Percentiles rank a stretch among this genome's conserved stretches.
phyloP scores from a whole-genome alignment of 2,113 vertebrate genomes.

The Tragelaphus imberbis region DNA sequence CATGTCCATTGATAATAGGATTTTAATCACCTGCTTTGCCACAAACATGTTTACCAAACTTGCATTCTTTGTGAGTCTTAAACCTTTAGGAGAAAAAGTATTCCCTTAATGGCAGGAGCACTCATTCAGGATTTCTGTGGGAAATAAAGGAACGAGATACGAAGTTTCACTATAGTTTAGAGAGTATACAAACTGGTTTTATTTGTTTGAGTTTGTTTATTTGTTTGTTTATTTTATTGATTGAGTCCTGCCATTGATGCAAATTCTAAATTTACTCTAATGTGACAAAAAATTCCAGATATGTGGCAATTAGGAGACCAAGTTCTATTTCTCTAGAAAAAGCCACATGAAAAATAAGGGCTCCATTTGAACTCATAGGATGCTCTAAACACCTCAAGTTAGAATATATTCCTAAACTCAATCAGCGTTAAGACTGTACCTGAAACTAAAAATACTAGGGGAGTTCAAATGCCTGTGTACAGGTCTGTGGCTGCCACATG shows the following conservation, averaged over 20 bases:
- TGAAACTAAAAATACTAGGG: neutral
- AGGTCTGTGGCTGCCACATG: neutral
- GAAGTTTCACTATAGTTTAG: neutral
- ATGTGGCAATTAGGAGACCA: constrained; percentile 37
- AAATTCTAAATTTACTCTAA: constrained; percentile 54
- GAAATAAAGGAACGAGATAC: neutral
- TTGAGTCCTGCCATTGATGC: constrained; percentile 31
- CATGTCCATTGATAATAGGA: neutral
- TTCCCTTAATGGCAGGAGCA: constrained; percentile 31
- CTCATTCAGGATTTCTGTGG: neutral
- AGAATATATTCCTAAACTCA: neutral
- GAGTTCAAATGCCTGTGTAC: neutral
- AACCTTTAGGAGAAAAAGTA: constrained; percentile 42
- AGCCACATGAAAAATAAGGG: neutral
- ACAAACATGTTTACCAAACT: constrained; percentile 14
- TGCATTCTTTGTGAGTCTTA: constrained; percentile 41
- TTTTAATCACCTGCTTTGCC: constrained; percentile 21
- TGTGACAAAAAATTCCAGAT: constrained; percentile 53
- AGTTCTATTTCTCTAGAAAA: neutral
- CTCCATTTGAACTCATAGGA: neutral
- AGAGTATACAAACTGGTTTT: neutral
- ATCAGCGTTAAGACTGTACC: neutral
- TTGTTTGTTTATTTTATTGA: neutral
- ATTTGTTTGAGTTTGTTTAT: neutral
- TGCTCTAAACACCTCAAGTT: neutral